phyloP scores from a whole-genome alignment of 2,888 invertebrate genomes.

The Onchidella celtica region DNA sequence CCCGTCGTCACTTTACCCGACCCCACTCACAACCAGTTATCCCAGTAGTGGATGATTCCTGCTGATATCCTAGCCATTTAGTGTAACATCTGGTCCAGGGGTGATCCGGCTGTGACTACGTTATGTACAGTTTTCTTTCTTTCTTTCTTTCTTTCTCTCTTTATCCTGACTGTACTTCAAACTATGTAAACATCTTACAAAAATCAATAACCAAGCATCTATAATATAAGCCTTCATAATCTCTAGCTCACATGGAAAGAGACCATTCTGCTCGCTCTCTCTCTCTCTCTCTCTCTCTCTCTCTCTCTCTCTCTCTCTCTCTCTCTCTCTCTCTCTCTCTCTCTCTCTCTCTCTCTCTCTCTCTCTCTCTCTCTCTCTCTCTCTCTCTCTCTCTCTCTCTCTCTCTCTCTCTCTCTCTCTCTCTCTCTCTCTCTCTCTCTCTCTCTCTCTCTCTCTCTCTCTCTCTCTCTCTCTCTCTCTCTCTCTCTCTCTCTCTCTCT shows the following conservation, averaged over 20 bases:
- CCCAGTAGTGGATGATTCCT: constrained; percentile 19
- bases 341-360: background rate
- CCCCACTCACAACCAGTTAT: too few relatives aligned
- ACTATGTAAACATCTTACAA: too few relatives aligned
- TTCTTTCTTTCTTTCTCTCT: background rate
- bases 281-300: too few relatives aligned
- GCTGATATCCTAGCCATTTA: constrained; percentile 21
- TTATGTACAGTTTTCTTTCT: background rate
- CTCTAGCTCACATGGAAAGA: too few relatives aligned
- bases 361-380: background rate
- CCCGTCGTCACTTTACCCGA: constrained; percentile 13
- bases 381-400: background rate
- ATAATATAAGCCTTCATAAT: too few relatives aligned
- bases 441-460: background rate
- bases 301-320: background rate
- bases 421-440: background rate
- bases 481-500: background rate
- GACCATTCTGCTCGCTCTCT: too few relatives aligned
- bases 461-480: background rate
- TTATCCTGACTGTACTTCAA: too few relatives aligned
- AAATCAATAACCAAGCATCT: too few relatives aligned
- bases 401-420: background rate
- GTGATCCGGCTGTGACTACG: too few relatives aligned
- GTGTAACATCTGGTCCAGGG: constrained; percentile 31
- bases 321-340: background rate